Evolutionary conservation across 2,888 invertebrate species (phyloP), one percentile per base, ranked within the genome.

Genomic region (Mimachlamys varia): DNA sequence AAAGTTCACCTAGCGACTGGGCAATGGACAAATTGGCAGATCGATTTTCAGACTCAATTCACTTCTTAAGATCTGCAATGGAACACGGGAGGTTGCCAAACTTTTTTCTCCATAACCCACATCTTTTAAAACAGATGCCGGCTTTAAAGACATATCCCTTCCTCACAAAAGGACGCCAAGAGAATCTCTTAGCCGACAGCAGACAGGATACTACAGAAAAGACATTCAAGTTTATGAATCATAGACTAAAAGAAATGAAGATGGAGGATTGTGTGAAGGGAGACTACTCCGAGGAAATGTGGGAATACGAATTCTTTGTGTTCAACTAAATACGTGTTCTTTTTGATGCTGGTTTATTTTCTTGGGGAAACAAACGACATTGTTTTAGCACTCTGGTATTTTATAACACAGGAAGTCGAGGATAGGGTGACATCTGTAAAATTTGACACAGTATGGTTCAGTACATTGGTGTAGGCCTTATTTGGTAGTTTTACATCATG

Each of bases 251-350:
- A 33, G 94, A 95, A 49, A 93, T 94, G 12, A 94, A 94, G 12
- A 91, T 95, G 5, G 89, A 89, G 27, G 91, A 93, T 17, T 94
- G 93, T 90, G 90, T 95, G 17, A 94, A 94, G 55, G 93, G 93
- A 0, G 94, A 94, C 19, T 95, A 94, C 92, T 95, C 95, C 5
- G 53, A 91, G 2, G 94, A 95, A 88, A 95, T 95, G 95, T 95
- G 95, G 95, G 95, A 95, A 89, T 95, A 95, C 90, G 95, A 95
- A 89, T 95, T 95, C 92, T 95, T 95, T 92, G 92, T 95, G 27
- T 95, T 94, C 92, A 92, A 92, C 88, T 93, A 87, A 89, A n/a
- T n/a, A 62, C 13, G 1, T 53, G 19, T 19, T 2, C 53, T 33
- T 19, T 27, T 50, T n/a, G n/a, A n/a, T n/a, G n/a, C n/a, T n/a